Percentiles rank a stretch among this genome's conserved stretches.
phyloP scores from a whole-genome alignment of 2,113 vertebrate genomes.

The Halcyon malimbica region DNA sequence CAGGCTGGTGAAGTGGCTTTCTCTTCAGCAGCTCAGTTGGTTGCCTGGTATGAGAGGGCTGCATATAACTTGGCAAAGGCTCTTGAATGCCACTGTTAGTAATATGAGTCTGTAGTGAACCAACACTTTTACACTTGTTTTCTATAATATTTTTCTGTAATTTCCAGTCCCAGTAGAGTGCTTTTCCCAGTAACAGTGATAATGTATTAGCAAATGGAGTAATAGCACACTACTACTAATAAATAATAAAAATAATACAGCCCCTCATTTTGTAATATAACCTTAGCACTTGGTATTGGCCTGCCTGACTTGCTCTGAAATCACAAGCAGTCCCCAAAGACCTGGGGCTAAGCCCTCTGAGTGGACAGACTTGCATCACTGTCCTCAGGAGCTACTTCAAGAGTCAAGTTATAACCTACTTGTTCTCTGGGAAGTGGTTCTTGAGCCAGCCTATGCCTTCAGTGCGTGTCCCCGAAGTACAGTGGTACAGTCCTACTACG shows the following conservation, averaged over 20 bases:
- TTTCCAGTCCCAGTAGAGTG: neutral
- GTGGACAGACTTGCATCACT: neutral
- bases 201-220: neutral
- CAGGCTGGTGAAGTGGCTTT: neutral
- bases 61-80: neutral
- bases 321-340: neutral
- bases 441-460: neutral
- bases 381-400: neutral
- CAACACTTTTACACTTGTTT: neutral
- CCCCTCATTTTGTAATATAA: neutral
- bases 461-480: rapidly evolving
- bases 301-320: neutral
- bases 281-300: neutral
- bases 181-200: neutral
- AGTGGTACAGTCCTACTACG: neutral
- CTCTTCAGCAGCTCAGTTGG: neutral
- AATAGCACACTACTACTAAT: neutral
- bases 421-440: neutral
- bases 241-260: neutral
- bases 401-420: neutral
- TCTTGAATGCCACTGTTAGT: neutral
- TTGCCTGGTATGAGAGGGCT: neutral
- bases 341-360: neutral
- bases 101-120: neutral
- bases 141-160: neutral